Percentiles rank a stretch among this genome's conserved stretches.
Evolutionary conservation across 2,113 vertebrate species (phyloP).

Genomic region (Eurypyga helias): DNA sequence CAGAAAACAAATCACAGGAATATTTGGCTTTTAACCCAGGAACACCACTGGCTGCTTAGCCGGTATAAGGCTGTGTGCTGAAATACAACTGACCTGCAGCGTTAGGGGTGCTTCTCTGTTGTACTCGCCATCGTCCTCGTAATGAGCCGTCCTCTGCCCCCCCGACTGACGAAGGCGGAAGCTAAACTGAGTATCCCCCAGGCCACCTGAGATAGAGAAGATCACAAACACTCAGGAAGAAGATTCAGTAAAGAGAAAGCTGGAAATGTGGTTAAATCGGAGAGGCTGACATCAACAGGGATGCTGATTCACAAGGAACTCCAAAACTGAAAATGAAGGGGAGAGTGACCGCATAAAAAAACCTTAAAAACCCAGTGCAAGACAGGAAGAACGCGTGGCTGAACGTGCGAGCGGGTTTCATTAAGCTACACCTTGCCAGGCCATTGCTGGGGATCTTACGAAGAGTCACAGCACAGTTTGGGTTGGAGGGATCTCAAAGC

Average conservation of each 20-base stretch:
- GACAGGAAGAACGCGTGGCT: background rate
- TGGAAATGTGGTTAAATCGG: background rate
- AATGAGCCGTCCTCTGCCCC: constrained; percentile 68
- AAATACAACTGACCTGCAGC: constrained; percentile 80
- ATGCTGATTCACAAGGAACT: background rate
- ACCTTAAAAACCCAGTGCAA: background rate
- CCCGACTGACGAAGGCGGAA: constrained; percentile 92
- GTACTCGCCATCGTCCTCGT: constrained; percentile 73
- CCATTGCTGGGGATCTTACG: background rate
- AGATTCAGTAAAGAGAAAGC: background rate
- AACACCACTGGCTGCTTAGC: background rate
- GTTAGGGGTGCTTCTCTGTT: constrained; percentile 78
- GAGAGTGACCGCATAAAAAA: background rate
- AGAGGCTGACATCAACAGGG: background rate
- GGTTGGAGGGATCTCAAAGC: no score
- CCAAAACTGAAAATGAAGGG: background rate
- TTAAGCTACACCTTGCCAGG: background rate
- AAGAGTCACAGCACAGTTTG: background rate
- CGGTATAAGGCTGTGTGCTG: rapidly evolving
- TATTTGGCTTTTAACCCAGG: rapidly evolving
- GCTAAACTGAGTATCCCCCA: constrained; percentile 95
- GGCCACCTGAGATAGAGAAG: constrained; percentile 80
- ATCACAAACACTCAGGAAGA: background rate
- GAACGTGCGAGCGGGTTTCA: background rate
- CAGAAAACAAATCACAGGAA: rapidly evolving